Base-by-base conservation (phyloP, 2,888 invertebrate species). In the Drosophila stalkeri region DNA sequence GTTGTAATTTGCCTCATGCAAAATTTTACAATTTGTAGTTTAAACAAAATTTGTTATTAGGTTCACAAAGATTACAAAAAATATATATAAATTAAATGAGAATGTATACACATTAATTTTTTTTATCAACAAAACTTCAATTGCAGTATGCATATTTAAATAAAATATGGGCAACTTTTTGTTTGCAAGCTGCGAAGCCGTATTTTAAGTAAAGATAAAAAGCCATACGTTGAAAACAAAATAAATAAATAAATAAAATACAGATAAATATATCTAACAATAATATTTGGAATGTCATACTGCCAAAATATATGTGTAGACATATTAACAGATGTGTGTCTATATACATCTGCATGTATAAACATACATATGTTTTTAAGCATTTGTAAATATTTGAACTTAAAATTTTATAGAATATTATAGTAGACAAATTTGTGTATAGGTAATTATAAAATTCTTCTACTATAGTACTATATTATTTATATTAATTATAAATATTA, bases 31-130 rank as follows among this genome's bases (percentile, higher is more conserved):
- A 23, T 31, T 11, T 31, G 20, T 14, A 39, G n/a, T 14, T 14
- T 18, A 6, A 18, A 6, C 27, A 43, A 43, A 27, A 44, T 18
- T 35, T 5, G 39, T 41, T 47, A 56, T 67, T 46, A 67, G 16
- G 33, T 33, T 35, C 35, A 47, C 39, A 33, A 5, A 66, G 14
- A 54, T 43, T 14, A 23, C n/a, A 8, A n/a, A 20, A 37, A n/a
- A 52, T n/a, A 39, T 12, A 11, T 55, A 11, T 47, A 8, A 23
- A 20, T 31, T 46, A 35, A 39, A 9, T 33, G 31, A 3, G 11
- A 33, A n/a, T 33, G 35, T 14, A n/a, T 2, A n/a, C 2, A 14
- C 23, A 33, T 49, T 27, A 33, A n/a, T 18, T 51, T 33, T 33
- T 14, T 14, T 33, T 33, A 16, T 16, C 14, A 33, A 14, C 14